These are phyloP conservation scores for Stegastes partitus DNA, from an alignment of 2,113 vertebrate genomes.

Conservation along the genomic window DNA sequence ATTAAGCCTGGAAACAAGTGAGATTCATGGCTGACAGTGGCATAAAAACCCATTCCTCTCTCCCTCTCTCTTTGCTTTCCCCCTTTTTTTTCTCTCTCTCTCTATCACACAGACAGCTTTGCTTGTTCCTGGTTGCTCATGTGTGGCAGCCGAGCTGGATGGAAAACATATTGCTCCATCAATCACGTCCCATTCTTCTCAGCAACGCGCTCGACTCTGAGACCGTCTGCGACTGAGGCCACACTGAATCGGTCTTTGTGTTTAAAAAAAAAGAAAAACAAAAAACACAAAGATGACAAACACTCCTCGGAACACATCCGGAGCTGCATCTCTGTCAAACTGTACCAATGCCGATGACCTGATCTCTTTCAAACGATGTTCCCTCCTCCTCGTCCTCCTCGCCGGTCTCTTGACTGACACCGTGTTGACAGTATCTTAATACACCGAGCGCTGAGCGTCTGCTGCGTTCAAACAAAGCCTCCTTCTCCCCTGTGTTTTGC, in stretches of 20 bases:
- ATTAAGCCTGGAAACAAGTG: slow-evolving; percentile 72
- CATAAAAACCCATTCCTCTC: slow-evolving; percentile 54
- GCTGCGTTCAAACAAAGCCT: slow-evolving; percentile 60
- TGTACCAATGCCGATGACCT: slow-evolving; percentile 25
- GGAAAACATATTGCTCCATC: slow-evolving; percentile 81
- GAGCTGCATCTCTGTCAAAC: slow-evolving; percentile 46
- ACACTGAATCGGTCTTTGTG: slow-evolving; percentile 28
- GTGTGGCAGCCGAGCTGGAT: slow-evolving; percentile 74
- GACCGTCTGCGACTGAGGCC: slow-evolving; percentile 49
- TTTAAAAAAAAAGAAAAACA: background rate
- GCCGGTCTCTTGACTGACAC: slow-evolving; percentile 47
- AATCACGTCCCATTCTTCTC: slow-evolving; percentile 75
- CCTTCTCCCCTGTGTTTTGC: slow-evolving; percentile 54
- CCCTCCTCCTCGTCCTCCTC: background rate
- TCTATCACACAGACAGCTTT: slow-evolving; percentile 63
- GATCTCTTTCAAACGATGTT: slow-evolving; percentile 55
- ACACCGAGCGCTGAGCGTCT: slow-evolving; percentile 37
- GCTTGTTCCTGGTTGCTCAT: slow-evolving; percentile 75
- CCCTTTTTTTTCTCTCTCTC: slow-evolving; percentile 34
- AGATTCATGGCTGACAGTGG: slow-evolving; percentile 58
- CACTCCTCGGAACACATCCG: slow-evolving; percentile 34
- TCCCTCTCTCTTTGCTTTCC: slow-evolving; percentile 1
- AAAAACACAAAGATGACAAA: slow-evolving; percentile 65
- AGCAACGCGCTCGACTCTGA: slow-evolving; percentile 11
- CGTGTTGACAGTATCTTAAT: slow-evolving; percentile 70